These are phyloP conservation scores for Sterna hirundo DNA, from an alignment of 2,113 vertebrate genomes.

Conservation along the genomic window DNA sequence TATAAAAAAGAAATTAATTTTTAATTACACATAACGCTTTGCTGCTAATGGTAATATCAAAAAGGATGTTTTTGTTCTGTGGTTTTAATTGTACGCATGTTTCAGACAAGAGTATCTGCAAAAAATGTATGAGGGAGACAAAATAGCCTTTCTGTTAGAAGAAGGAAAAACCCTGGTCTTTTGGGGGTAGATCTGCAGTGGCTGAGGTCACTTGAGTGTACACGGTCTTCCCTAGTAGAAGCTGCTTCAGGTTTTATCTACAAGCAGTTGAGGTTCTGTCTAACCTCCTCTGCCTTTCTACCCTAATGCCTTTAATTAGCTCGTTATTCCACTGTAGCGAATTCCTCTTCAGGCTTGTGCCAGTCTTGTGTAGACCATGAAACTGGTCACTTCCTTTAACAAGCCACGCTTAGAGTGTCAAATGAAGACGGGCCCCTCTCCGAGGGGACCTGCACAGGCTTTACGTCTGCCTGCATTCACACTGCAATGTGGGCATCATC, in stretches of 20 bases:
- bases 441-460: neutral
- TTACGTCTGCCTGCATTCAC: neutral
- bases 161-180: neutral
- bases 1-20: neutral
- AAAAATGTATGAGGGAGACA: neutral
- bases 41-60: neutral
- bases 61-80: neutral
- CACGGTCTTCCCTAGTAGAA: neutral
- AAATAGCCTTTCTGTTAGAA: neutral
- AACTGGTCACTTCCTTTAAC: neutral
- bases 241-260: neutral
- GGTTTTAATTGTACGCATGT: neutral
- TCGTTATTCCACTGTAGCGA: neutral
- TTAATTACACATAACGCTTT: neutral
- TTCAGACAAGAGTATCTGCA: neutral
- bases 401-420: neutral
- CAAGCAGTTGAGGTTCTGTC: neutral
- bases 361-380: neutral
- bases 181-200: neutral
- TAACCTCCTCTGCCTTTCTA: neutral
- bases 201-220: neutral
- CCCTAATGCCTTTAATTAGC: neutral
- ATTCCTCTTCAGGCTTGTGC: neutral
- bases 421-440: neutral
- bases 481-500: neutral